Evolutionary conservation across 2,797 vertebrate genomes (phyloP).

Genomic region (Podarcis lilfordi): DNA sequence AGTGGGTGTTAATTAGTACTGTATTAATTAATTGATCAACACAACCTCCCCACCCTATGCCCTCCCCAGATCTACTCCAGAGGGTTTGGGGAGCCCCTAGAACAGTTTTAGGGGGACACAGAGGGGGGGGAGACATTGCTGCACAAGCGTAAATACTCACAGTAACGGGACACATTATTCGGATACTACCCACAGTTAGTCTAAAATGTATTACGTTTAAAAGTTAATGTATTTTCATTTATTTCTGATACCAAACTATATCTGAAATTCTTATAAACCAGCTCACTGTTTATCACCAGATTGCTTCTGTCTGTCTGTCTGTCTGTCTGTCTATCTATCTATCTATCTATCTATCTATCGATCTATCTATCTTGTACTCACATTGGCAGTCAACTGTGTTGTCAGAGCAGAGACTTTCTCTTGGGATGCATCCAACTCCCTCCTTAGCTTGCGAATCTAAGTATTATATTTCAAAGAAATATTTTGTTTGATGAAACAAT

Average conservation of each 20-base stretch:
- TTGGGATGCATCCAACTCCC: constrained; percentile 95
- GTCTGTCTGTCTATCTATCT: background rate
- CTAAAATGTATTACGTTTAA: background rate
- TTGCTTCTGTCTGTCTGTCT: background rate
- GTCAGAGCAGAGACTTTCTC: constrained; percentile 98
- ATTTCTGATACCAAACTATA: background rate
- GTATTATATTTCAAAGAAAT: constrained; percentile 44
- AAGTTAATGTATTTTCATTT: background rate
- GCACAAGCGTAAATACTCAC: no score
- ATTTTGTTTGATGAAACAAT: constrained; percentile 17
- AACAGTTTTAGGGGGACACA: no score
- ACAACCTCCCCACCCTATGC: no score
- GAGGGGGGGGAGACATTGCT: no score
- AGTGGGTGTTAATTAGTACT: background rate
- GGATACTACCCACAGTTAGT: background rate
- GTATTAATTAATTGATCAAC: no score
- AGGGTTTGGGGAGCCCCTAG: no score
- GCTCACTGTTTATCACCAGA: background rate
- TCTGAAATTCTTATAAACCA: background rate
- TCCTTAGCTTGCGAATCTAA: constrained; percentile 94
- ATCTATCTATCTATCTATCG: background rate
- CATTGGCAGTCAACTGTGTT: constrained; percentile 95
- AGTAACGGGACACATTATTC: no score
- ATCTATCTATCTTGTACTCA: constrained; percentile 75
- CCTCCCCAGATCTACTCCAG: no score